Conservation (phyloP, 2,888 invertebrate genomes). For the Drosophila testacea region DNA sequence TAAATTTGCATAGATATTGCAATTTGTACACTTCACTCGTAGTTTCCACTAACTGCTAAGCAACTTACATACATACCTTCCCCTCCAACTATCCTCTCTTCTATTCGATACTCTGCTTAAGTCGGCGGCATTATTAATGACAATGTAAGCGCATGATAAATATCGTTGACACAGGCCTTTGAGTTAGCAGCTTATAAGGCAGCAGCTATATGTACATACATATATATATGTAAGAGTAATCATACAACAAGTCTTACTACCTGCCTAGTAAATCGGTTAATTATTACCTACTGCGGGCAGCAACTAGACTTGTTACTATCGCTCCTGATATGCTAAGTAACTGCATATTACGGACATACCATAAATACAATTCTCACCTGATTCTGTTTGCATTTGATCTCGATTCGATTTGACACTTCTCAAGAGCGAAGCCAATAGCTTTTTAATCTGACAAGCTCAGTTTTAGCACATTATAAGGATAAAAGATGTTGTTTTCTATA, state of each 20-base stretch:
- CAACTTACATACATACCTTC: too few species aligned
- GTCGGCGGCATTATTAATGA: slow-evolving; percentile 75
- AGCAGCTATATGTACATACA: background rate
- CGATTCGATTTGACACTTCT: slow-evolving; percentile 15
- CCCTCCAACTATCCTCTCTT: background rate
- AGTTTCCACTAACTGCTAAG: background rate
- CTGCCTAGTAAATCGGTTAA: slow-evolving; percentile 45
- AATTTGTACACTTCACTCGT: slow-evolving; percentile 76
- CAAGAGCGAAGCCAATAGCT: background rate
- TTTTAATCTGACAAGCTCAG: background rate
- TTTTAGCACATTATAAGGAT: background rate
- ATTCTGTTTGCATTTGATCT: slow-evolving; percentile 32
- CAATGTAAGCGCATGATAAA: slow-evolving; percentile 77
- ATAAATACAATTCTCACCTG: slow-evolving; percentile 39
- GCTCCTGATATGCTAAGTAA: slow-evolving; percentile 30
- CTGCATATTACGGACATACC: slow-evolving; percentile 18
- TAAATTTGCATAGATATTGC: slow-evolving; percentile 83
- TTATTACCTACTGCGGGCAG: slow-evolving; percentile 28
- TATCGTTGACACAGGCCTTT: slow-evolving; percentile 75
- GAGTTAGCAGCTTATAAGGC: slow-evolving; percentile 38
- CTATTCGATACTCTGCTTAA: slow-evolving; percentile 13
- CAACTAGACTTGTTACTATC: slow-evolving; percentile 20
- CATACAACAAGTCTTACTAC: slow-evolving; percentile 16
- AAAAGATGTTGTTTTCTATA: background rate
- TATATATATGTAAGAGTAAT: too few species aligned